A percentile compares a stretch with the other conserved stretches of the same genome.
Evolutionary conservation across 2,888 invertebrate species (phyloP).

Genomic region (Empis stercorea): DNA sequence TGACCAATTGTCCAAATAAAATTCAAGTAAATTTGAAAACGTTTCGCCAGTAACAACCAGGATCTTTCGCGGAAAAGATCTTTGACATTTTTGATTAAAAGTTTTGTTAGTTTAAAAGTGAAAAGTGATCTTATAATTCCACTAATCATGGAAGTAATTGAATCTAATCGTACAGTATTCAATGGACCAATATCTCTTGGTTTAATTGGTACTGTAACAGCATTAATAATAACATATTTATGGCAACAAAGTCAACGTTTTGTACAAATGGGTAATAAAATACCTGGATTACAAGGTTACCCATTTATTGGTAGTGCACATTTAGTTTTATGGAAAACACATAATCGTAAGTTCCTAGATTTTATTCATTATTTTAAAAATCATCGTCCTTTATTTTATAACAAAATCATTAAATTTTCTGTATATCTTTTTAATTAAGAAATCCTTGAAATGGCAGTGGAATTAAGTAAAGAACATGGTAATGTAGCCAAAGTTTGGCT

Average conservation of each 20-base stretch:
- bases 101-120: too few species aligned
- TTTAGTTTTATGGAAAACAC: constrained; percentile 46
- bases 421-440: background rate
- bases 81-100: too few species aligned
- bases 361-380: too few species aligned
- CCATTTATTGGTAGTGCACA: constrained; percentile 61
- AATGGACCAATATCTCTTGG: background rate
- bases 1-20: too few species aligned
- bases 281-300: constrained; percentile 52
- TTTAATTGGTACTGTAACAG: background rate
- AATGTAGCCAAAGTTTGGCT: constrained; percentile 41
- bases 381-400: background rate
- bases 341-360: constrained; percentile 48
- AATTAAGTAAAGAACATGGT: background rate
- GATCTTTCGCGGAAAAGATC: too few species aligned
- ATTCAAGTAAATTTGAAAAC: too few species aligned
- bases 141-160: background rate
- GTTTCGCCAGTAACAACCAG: too few species aligned
- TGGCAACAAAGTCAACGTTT: constrained; percentile 41
- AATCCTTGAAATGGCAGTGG: background rate
- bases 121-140: too few species aligned
- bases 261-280: constrained; percentile 46
- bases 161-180: background rate
- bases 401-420: background rate
- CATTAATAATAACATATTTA: background rate